These are phyloP conservation scores for Platorchestia sp. DNA, from an alignment of 1,140 invertebrate genomes.

Conservation along the genomic window DNA sequence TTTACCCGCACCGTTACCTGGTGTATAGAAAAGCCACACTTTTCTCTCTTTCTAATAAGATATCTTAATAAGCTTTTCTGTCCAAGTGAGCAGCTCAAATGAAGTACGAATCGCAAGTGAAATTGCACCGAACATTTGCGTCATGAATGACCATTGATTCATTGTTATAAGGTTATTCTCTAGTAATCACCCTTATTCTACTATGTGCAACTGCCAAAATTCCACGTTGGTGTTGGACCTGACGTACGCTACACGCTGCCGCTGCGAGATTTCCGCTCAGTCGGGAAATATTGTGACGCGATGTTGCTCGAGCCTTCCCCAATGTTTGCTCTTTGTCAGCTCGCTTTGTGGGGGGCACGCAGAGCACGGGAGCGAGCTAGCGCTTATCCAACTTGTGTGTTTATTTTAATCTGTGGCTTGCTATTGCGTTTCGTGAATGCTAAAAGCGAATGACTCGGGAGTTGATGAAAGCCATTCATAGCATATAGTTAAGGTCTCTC, in stretches of 20 bases:
- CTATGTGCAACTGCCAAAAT: neutral
- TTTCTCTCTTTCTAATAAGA: no score
- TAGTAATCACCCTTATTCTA: neutral
- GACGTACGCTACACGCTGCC: neutral
- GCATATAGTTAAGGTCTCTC: neutral
- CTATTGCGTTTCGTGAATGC: neutral
- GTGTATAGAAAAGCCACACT: no score
- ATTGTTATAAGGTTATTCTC: neutral
- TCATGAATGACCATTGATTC: neutral
- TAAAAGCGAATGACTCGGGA: neutral
- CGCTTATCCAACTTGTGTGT: neutral
- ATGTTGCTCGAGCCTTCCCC: neutral
- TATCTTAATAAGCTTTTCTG: neutral
- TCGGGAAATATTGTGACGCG: neutral
- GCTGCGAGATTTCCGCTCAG: neutral
- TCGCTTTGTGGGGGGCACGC: neutral
- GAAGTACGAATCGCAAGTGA: neutral
- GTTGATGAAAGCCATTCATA: neutral
- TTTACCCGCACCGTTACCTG: no score
- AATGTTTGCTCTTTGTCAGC: neutral
- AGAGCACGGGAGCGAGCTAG: neutral
- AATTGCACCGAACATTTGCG: neutral
- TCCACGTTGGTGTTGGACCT: neutral
- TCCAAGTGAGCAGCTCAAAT: neutral
- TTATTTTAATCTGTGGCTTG: neutral